Conservation (phyloP, 1,140 invertebrate genomes). For the Drusus annulatus region DNA sequence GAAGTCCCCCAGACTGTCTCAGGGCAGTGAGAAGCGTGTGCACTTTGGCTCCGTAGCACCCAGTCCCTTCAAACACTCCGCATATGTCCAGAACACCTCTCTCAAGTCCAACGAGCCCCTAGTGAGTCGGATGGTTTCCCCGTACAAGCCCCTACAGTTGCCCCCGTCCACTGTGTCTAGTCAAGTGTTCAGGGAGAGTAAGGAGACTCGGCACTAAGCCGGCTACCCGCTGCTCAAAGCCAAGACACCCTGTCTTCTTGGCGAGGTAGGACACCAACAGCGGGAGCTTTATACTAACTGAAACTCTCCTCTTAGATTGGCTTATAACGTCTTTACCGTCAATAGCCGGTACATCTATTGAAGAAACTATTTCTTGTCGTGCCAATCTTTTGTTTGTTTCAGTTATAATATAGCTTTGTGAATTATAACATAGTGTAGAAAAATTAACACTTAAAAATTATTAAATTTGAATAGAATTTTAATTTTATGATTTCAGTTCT, state of each 20-base stretch:
- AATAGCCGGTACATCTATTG: not conserved
- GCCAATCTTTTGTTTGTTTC: constrained; percentile 16
- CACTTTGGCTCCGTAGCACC: constrained; percentile 49
- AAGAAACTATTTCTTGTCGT: not conserved
- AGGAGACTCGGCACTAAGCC: constrained; percentile 3
- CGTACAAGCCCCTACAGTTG: not conserved
- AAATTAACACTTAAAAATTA: constrained; percentile 5
- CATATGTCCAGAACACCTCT: constrained; percentile 43
- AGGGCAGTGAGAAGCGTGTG: constrained; percentile 31
- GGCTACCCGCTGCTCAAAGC: constrained; percentile 22
- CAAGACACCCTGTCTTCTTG: constrained; percentile 46
- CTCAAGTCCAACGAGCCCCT: constrained; percentile 47
- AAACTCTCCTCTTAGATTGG: constrained; percentile 5
- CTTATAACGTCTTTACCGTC: not conserved
- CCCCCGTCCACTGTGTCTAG: constrained; percentile 25
- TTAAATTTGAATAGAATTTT: not conserved
- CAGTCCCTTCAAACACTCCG: constrained; percentile 47
- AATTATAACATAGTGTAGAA: constrained; percentile 9
- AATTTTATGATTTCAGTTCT: constrained; percentile 22
- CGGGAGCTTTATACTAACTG: constrained; percentile 17
- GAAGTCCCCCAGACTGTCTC: not conserved
- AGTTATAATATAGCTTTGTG: constrained; percentile 9
- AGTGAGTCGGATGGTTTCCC: constrained; percentile 27
- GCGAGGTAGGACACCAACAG: constrained; percentile 51
- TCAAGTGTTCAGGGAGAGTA: constrained; percentile 25